Base-by-base conservation (phyloP, 2,888 invertebrate species). In the Pseudanteris insignis region DNA sequence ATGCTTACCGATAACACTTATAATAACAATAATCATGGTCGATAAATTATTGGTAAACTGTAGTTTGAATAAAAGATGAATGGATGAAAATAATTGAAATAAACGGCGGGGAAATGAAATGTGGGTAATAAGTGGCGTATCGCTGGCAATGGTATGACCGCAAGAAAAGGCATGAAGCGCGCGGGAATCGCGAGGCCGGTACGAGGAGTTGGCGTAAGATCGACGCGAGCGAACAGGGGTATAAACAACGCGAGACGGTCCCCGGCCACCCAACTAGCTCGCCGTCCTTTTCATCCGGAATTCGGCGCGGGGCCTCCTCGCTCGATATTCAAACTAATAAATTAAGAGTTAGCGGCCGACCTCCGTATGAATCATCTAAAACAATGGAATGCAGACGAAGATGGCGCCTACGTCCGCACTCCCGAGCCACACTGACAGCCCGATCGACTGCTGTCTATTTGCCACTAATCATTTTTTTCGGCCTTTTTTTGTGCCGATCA, bases 271-370 rank as follows among this genome's bases (percentile, higher is more conserved):
- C 79, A 79, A 73, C 70, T 74, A 71, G 76, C 66, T 65, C 64
- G 48, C 63, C 67, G 65, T 65, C 66, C 65, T 55, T 70, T 65
- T 55, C 59, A 47, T 43, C 53, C 60, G 63, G 60, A 66, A 67
- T 67, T 65, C 64, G 66, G 64, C 65, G 65, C 48, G 61, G 63
- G 62, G 65, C 57, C 62, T 41, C 43, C 24, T 75, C 75, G 74
- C 74, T 78, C 78, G 78, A 79, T 79, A 79, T 78, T 77, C 77
- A 75, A 79, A 78, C 78, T 78, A 79, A 79, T 79, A 79, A 79
- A 79, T 79, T 77, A 79, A 74, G 70, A 72, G 72, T 71, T 69
- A 68, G 69, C 69, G 6, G n/a, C n/a, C 65, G 67, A 67, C 67
- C 69, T 70, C 54, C 70, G 72, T 78, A 78, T 79, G 78, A 78